Evolutionary conservation across 2,113 vertebrate species (phyloP).

Genomic region (Rhinogobius similis): DNA sequence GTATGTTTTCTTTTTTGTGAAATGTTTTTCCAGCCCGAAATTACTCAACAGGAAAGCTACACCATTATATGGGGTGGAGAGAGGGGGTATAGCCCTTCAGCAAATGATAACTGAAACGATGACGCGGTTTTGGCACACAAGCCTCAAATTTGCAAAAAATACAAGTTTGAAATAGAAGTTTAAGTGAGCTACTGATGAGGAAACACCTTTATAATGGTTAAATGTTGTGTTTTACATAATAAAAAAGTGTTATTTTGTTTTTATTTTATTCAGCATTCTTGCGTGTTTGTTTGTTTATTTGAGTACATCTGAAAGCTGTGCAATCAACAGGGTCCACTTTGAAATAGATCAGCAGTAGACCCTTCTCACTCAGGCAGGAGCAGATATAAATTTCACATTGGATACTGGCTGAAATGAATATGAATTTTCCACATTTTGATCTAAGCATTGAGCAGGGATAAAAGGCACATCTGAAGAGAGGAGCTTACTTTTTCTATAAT

Average conservation of each 20-base stretch:
- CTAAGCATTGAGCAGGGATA: constrained; percentile 68
- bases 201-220: neutral
- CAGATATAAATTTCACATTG: constrained; percentile 66
- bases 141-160: too few relatives aligned
- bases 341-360: constrained; percentile 64
- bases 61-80: too few relatives aligned
- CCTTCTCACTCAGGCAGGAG: constrained; percentile 47
- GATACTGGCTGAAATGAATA: constrained; percentile 72
- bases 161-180: too few relatives aligned
- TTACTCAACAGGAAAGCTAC: too few relatives aligned
- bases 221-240: neutral
- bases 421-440: constrained; percentile 75
- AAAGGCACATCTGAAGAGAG: constrained; percentile 77
- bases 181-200: neutral
- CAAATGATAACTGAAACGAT: too few relatives aligned
- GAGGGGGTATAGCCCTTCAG: too few relatives aligned
- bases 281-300: constrained; percentile 64
- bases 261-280: constrained; percentile 47
- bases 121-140: too few relatives aligned
- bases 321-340: constrained; percentile 70
- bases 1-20: too few relatives aligned
- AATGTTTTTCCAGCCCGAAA: too few relatives aligned
- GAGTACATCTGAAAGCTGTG: constrained; percentile 50
- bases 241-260: constrained; percentile 14
- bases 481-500: constrained; percentile 89